These are phyloP conservation scores for Lymantria dispar DNA, from an alignment of 2,888 invertebrate genomes.

Conservation along the genomic window DNA sequence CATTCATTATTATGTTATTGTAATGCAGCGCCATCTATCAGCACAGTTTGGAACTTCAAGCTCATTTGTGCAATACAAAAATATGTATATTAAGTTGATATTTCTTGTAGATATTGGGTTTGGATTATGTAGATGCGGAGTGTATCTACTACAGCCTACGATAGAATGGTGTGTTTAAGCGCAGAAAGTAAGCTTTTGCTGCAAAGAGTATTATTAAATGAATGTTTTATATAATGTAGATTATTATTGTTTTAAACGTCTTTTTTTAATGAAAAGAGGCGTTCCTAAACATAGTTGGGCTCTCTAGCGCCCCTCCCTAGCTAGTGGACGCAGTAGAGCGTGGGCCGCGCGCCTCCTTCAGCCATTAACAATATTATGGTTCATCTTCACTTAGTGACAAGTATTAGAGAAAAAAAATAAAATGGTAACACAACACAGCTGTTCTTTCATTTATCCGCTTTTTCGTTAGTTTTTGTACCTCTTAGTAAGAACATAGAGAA, in stretches of 20 bases:
- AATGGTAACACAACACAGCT: conserved; percentile 74
- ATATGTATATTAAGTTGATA: conserved; percentile 50
- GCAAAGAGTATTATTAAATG: conserved; percentile 46
- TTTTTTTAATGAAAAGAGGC: conserved; percentile 43
- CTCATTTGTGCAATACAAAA: conserved; percentile 38
- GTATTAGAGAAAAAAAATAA: conserved; percentile 71
- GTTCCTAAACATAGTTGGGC: conserved; percentile 46
- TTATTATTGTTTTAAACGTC: conserved; percentile 53
- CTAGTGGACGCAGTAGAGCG: conserved; percentile 60
- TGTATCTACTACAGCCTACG: conserved; percentile 24
- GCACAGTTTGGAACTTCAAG: conserved; percentile 18
- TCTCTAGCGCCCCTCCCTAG: conserved; percentile 57
- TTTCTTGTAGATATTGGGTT: conserved; percentile 55
- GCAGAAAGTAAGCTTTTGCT: conserved; percentile 54
- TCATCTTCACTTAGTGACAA: conserved; percentile 77
- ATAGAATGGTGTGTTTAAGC: conserved; percentile 50
- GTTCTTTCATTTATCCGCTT: conserved; percentile 80
- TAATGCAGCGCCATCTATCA: conserved; percentile 27
- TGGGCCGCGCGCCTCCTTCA: conserved; percentile 72
- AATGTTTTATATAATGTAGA: conserved; percentile 63
- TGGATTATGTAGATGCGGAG: conserved; percentile 50
- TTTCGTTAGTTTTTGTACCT: conserved; percentile 61
- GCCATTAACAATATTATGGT: conserved; percentile 68
- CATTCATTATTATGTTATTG: conserved; percentile 2
- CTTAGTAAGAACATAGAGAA: conserved; percentile 39